Evolutionary conservation across 1,140 invertebrate genomes (phyloP), one percentile per base, ranked within the genome.

Genomic region (Hypothenemus hampei): DNA sequence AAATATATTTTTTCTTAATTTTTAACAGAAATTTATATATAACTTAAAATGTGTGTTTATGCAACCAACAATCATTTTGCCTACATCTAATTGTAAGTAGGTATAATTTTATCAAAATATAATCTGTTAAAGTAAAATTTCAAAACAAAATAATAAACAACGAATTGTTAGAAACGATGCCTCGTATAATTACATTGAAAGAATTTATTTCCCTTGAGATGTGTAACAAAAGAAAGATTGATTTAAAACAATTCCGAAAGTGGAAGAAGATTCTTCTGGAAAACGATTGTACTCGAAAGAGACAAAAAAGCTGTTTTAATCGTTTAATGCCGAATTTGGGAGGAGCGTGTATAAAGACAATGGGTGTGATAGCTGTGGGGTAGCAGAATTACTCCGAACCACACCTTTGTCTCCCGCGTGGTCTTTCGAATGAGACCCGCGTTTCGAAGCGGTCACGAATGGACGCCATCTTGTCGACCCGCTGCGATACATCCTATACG

Each of bases 331-430:
- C 44, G 31, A 54, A 52, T 60, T 56, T 63, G 58, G 61, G 58
- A 63, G 61, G 61, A 60, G 61, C 58, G 37, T 63, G 37, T 41
- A 44, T 40, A 55, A 63, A 63, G 58, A 63, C 61, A 63, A 63
- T 63, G 61, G 61, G 58, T 63, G 58, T 63, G 58, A 57, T 52
- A 60, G 56, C 57, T 46, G 46, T 53, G 48, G 57, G 55, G 47
- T 60, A 59, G 60, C 52, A 48, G 43, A 46, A 60, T 45, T 59
- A 23, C 44, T 41, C 51, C 11, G 55, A 54, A 63, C 61, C 61
- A 63, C 61, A 60, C 60, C 60, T 62, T 57, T 57, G 60, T 59
- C 35, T 62, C 60, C 60, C 60, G 60, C 60, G 46, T 51, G 33
- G 59, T 50, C 33, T 51, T 55, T 55, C 51, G 23, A 49, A 55